phyloP scores from a whole-genome alignment of 1,140 invertebrate species.

The Cherax quadricarinatus region DNA sequence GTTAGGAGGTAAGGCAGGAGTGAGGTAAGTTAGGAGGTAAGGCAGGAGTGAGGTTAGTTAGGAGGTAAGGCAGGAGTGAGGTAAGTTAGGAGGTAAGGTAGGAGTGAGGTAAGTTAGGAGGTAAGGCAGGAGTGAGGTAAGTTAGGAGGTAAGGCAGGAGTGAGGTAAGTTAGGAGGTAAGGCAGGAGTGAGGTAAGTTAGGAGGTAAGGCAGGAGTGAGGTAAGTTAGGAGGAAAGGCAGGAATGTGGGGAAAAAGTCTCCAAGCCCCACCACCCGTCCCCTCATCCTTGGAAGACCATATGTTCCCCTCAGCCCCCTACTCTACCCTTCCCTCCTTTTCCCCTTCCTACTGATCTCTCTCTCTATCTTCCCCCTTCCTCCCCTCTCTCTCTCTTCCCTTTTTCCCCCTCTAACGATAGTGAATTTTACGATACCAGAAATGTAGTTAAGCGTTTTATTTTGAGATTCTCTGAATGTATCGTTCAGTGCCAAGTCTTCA shows the following conservation, averaged over 20 bases:
- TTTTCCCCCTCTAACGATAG: constrained; percentile 2
- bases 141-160: too few relatives aligned
- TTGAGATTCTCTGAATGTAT: neutral
- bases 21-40: too few relatives aligned
- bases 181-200: too few relatives aligned
- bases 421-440: constrained; percentile 21
- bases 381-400: too few relatives aligned
- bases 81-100: neutral
- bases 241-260: neutral
- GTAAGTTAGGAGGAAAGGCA: too few relatives aligned
- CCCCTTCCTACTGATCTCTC: too few relatives aligned
- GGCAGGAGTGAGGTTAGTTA: too few relatives aligned
- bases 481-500: neutral
- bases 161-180: too few relatives aligned
- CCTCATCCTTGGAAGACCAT: constrained; percentile 18
- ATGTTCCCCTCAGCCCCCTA: constrained; percentile 24
- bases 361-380: too few relatives aligned
- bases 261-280: neutral
- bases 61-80: neutral
- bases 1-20: too few relatives aligned
- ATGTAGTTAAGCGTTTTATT: constrained; percentile 15
- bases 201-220: too few relatives aligned
- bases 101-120: neutral
- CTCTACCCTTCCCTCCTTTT: neutral
- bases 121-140: neutral